Percentiles rank a stretch among this genome's conserved stretches.
Conservation (phyloP, 2,113 vertebrate genomes). For the Chamaetylas fuelleborni region DNA sequence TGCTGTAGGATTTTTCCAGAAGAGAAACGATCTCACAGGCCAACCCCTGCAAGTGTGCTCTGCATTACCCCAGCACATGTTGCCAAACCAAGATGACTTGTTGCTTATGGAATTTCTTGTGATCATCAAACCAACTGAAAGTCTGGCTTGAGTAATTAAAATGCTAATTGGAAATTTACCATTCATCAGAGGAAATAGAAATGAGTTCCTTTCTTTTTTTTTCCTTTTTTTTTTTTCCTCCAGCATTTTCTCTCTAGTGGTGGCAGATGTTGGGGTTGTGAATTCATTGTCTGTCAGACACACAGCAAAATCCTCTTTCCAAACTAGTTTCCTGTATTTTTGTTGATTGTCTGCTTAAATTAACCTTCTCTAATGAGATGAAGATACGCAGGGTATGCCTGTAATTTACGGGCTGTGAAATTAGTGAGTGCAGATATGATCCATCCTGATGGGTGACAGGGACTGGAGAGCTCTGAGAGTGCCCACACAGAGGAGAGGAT, state of each 20-base stretch:
- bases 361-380: slow-evolving; percentile 76
- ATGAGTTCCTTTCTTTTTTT: slow-evolving; percentile 30
- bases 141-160: slow-evolving; percentile 75
- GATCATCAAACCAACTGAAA: slow-evolving; percentile 64
- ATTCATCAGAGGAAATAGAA: slow-evolving; percentile 70
- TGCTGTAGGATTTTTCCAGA: background rate
- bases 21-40: background rate
- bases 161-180: slow-evolving; percentile 76
- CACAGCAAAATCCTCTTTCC: slow-evolving; percentile 49
- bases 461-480: background rate
- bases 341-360: slow-evolving; percentile 76
- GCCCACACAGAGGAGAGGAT: background rate
- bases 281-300: slow-evolving; percentile 65
- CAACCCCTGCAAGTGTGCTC: background rate
- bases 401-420: slow-evolving; percentile 74
- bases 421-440: slow-evolving; percentile 63
- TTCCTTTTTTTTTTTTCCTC: background rate
- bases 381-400: slow-evolving; percentile 52
- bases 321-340: slow-evolving; percentile 64
- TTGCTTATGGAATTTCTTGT: slow-evolving; percentile 49
- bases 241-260: slow-evolving; percentile 61
- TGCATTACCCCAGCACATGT: background rate
- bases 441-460: slow-evolving; percentile 57
- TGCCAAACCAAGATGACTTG: slow-evolving; percentile 40
- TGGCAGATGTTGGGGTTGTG: slow-evolving; percentile 72